These are phyloP conservation scores for Girardinichthys multiradiatus DNA, from an alignment of 2,113 vertebrate species.

Conservation along the genomic window DNA sequence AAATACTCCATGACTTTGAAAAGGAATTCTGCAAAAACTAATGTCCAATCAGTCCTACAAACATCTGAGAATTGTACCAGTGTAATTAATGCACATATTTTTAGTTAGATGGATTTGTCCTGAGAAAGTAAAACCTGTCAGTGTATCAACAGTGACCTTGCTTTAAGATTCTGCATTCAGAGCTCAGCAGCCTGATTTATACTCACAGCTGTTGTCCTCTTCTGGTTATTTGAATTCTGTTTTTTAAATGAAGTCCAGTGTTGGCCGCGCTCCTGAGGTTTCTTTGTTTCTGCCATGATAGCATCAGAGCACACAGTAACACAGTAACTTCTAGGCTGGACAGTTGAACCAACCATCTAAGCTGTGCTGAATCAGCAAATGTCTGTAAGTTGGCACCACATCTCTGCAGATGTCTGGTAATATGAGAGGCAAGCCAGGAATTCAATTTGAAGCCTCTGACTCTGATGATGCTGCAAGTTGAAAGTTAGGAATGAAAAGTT, in stretches of 20 bases:
- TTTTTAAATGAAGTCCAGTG: no score
- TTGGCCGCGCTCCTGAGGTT: not conserved
- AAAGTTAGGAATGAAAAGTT: not conserved
- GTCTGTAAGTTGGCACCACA: not conserved
- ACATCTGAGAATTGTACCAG: no score
- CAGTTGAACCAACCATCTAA: not conserved
- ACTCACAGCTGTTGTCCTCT: not conserved
- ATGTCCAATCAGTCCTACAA: no score
- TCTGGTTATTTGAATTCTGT: not conserved
- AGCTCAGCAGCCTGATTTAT: not conserved
- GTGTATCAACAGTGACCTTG: no score
- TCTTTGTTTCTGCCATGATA: not conserved
- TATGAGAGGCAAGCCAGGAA: not conserved
- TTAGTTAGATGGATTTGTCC: no score
- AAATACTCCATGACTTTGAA: no score
- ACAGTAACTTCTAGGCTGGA: not conserved
- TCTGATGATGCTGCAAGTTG: not conserved
- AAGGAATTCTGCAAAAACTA: no score
- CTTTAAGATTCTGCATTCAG: no score
- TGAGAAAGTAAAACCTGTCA: no score
- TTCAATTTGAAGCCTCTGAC: not conserved
- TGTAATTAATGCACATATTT: no score
- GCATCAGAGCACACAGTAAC: not conserved
- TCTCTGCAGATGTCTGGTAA: constrained; percentile 11
- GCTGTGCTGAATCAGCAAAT: constrained; percentile 6